phyloP scores from a whole-genome alignment of 2,113 vertebrate species.

The Suncus etruscus region DNA sequence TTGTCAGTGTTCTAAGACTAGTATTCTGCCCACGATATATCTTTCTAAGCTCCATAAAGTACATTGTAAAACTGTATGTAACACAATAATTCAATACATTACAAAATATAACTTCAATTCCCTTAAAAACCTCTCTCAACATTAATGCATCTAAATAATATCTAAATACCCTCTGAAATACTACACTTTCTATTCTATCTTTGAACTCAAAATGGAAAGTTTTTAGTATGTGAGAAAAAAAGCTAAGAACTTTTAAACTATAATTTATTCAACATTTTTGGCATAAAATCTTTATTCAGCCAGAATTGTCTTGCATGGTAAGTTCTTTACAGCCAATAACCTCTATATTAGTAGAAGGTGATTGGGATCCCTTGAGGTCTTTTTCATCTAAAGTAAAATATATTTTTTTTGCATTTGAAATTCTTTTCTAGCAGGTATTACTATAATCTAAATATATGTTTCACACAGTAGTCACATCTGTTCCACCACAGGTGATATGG shows the following conservation, averaged over 20 bases:
- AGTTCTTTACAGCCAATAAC: conserved; percentile 42
- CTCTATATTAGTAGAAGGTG: conserved; percentile 54
- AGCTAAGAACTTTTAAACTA: conserved; percentile 49
- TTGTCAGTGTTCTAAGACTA: too few species aligned
- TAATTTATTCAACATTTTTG: conserved; percentile 61
- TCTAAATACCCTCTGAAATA: background rate
- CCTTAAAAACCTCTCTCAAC: conserved; percentile 7
- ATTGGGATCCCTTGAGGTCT: conserved; percentile 45
- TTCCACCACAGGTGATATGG: conserved; percentile 75
- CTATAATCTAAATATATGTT: conserved; percentile 61
- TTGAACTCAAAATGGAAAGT: conserved; percentile 12
- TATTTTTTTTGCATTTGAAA: conserved; percentile 61
- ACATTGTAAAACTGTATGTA: background rate
- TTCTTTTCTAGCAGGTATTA: conserved; percentile 64
- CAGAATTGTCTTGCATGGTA: conserved; percentile 1
- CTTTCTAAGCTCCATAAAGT: too few species aligned
- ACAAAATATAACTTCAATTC: background rate
- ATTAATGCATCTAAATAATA: conserved; percentile 38
- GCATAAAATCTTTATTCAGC: conserved; percentile 61
- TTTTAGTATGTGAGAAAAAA: conserved; percentile 60
- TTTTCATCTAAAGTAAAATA: conserved; percentile 64
- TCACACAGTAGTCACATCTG: conserved; percentile 73
- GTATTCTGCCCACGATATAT: too few species aligned
- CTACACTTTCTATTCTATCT: conserved; percentile 3
- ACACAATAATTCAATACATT: conserved; percentile 38